Evolutionary conservation across 1,140 invertebrate species (phyloP).

Genomic region (Drosophila gunungcola): DNA sequence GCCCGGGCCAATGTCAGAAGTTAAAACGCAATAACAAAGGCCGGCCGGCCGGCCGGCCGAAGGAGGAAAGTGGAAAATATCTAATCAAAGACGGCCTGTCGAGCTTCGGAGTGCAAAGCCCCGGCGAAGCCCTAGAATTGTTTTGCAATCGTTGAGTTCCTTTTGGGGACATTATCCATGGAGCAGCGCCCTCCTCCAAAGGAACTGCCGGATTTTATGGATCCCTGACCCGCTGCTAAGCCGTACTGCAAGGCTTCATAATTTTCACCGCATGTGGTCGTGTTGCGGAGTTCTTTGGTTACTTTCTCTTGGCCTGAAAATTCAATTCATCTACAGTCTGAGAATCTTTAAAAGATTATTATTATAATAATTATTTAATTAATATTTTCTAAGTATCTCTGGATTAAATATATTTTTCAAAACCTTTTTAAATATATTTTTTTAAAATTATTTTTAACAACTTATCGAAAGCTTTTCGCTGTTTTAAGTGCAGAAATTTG

Average conservation of each 20-base stretch:
- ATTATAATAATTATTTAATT: no score
- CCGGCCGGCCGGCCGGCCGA: conserved; percentile 17
- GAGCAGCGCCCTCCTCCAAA: conserved; percentile 1
- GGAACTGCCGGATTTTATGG: conserved; percentile 16
- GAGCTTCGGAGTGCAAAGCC: conserved; percentile 56
- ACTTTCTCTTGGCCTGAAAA: conserved; percentile 26
- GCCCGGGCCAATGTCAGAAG: conserved; percentile 66
- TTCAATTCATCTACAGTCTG: conserved; percentile 29
- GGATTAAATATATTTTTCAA: no score
- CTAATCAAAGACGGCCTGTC: conserved; percentile 65
- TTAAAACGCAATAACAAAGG: conserved; percentile 56
- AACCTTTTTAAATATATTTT: no score
- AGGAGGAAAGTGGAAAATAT: conserved; percentile 75
- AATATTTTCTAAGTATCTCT: no score
- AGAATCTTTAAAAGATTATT: background rate
- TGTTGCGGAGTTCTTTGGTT: conserved; percentile 35
- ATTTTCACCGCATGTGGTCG: conserved; percentile 71
- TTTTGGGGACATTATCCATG: conserved; percentile 42
- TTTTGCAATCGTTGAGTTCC: conserved; percentile 60
- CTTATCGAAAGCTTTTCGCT: no score
- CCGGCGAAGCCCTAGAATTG: conserved; percentile 67
- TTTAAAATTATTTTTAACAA: no score
- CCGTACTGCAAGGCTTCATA: conserved; percentile 68
- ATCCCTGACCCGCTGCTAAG: conserved; percentile 43
- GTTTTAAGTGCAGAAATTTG: conserved; percentile 3